Evolutionary conservation across 2,797 vertebrate genomes (phyloP).

Genomic region (Sebastes glaucus): DNA sequence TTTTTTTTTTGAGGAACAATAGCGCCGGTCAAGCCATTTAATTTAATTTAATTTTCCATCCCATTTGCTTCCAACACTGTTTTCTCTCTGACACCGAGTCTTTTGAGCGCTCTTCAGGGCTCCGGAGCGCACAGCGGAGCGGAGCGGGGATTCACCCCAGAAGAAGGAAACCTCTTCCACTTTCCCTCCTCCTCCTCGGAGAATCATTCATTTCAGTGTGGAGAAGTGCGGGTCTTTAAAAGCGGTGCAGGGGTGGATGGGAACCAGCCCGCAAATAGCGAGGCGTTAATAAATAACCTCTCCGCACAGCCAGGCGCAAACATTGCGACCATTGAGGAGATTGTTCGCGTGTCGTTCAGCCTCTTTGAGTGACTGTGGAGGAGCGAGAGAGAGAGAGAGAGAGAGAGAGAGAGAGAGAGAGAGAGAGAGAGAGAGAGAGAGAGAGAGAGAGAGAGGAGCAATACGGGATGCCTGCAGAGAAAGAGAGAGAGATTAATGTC

Average conservation of each 20-base stretch:
- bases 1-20: slow-evolving; percentile 89
- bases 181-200: slow-evolving; percentile 79
- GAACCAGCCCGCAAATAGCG: slow-evolving; percentile 92
- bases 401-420: not conserved
- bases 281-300: slow-evolving; percentile 98
- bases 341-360: slow-evolving; percentile 97
- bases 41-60: slow-evolving; percentile 99
- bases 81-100: slow-evolving; percentile 89
- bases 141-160: slow-evolving; percentile 85
- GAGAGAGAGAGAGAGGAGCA: not conserved
- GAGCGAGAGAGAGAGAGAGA: slow-evolving; percentile 57
- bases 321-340: slow-evolving; percentile 93
- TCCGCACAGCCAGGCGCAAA: slow-evolving; percentile 91
- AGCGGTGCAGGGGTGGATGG: slow-evolving; percentile 88
- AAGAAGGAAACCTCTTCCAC: slow-evolving; percentile 88
- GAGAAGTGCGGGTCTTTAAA: slow-evolving; percentile 86
- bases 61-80: slow-evolving; percentile 94
- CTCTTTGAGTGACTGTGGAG: slow-evolving; percentile 86
- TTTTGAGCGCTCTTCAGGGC: slow-evolving; percentile 87
- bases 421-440: slow-evolving; percentile 24
- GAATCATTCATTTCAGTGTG: slow-evolving; percentile 91
- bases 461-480: not conserved
- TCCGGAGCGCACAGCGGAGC: slow-evolving; percentile 90
- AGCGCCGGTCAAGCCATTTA: slow-evolving; percentile 95
- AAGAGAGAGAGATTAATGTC: slow-evolving; percentile 25